Percentiles rank a stretch among this genome's conserved stretches.
Conservation (phyloP, 2,888 invertebrate genomes). For the Sceliomorpha sp. region DNA sequence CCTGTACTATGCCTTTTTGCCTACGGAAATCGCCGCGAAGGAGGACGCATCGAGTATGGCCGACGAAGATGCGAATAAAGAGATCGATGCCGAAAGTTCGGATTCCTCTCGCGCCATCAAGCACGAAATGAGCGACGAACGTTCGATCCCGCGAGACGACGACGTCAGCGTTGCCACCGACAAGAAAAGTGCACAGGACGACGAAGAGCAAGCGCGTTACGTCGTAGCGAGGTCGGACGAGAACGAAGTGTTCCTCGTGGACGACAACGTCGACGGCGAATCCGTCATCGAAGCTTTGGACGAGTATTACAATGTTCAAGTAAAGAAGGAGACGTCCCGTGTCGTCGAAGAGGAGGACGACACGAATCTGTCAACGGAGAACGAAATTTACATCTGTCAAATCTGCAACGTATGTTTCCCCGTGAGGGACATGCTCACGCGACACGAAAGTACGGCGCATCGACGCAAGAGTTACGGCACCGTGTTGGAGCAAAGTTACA, state of each 20-base stretch:
- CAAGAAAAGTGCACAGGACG: not conserved
- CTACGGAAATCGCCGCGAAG: conserved; percentile 45
- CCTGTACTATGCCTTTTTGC: conserved; percentile 69
- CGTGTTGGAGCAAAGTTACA: conserved; percentile 60
- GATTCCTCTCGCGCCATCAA: not conserved
- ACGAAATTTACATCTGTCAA: conserved; percentile 61
- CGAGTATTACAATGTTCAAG: conserved; percentile 50
- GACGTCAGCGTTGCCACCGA: not conserved
- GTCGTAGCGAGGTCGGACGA: not conserved
- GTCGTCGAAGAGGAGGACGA: conserved; percentile 48
- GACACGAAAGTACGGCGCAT: conserved; percentile 53
- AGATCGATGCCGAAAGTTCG: not conserved
- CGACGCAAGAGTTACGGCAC: not conserved
- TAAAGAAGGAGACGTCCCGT: conserved; percentile 43
- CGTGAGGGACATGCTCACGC: conserved; percentile 58
- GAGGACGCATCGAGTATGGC: conserved; percentile 6
- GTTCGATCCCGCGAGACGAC: too few species aligned
- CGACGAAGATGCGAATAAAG: conserved; percentile 8
- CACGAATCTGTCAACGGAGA: conserved; percentile 20
- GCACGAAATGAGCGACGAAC: not conserved
- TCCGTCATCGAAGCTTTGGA: conserved; percentile 24
- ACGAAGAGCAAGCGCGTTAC: not conserved
- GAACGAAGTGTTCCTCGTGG: conserved; percentile 24
- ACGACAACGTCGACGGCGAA: conserved; percentile 15
- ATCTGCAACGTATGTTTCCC: conserved; percentile 66